These are phyloP conservation scores for Melieria omissa DNA, from an alignment of 2,888 invertebrate species.

Conservation along the genomic window DNA sequence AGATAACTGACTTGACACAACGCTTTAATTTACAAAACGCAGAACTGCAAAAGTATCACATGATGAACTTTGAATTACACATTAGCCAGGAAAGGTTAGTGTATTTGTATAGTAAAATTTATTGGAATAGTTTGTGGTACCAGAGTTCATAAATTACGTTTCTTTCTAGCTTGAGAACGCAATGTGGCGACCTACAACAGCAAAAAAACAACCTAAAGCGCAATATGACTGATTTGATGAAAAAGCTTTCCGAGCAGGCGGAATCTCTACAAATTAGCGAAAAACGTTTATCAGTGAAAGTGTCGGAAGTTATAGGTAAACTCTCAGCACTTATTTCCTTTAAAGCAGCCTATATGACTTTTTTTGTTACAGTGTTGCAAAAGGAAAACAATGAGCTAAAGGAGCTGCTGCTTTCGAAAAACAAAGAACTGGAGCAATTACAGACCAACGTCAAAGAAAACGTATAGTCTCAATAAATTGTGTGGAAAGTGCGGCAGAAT, in stretches of 20 bases:
- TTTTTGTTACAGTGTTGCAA: conserved; percentile 49
- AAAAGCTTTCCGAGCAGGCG: conserved; percentile 59
- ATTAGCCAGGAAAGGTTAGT: conserved; percentile 61
- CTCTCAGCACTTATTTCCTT: neutral
- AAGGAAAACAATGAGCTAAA: conserved; percentile 56
- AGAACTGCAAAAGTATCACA: conserved; percentile 60
- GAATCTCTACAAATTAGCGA: conserved; percentile 58
- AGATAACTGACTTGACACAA: conserved; percentile 59
- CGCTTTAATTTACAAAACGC: conserved; percentile 60
- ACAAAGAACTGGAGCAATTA: conserved; percentile 55
- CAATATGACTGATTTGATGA: conserved; percentile 58
- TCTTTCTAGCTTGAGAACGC: conserved; percentile 55
- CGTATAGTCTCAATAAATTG: too few relatives aligned
- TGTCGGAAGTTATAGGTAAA: conserved; percentile 58
- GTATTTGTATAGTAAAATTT: neutral
- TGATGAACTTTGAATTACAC: conserved; percentile 63
- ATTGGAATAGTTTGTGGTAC: neutral
- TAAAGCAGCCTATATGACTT: neutral
- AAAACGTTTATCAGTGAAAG: conserved; percentile 57
- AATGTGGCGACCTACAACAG: conserved; percentile 60
- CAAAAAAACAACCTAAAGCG: conserved; percentile 60
- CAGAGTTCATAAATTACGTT: neutral
- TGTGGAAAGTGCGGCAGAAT: too few relatives aligned
- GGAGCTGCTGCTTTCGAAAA: conserved; percentile 51
- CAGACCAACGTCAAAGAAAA: conserved; percentile 58